Conservation (phyloP, 2,113 vertebrate species). For the Sebastes schlegelii region DNA sequence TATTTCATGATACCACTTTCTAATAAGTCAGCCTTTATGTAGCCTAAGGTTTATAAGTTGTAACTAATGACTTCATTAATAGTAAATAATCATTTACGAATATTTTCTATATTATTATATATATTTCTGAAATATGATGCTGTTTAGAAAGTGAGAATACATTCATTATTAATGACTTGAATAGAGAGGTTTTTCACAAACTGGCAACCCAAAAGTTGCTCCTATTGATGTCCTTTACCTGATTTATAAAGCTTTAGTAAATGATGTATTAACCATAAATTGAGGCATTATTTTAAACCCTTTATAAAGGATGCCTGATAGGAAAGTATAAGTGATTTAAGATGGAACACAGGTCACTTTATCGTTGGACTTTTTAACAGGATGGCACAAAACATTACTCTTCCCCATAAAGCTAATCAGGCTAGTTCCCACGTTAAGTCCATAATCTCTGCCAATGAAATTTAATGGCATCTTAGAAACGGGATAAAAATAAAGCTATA, state of each 20-base stretch:
- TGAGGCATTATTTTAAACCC: not conserved
- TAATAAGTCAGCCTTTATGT: not conserved
- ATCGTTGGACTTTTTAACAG: conserved; percentile 7
- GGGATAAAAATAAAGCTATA: conserved; percentile 41
- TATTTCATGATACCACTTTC: not conserved
- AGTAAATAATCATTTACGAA: not conserved
- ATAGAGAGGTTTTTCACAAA: not conserved
- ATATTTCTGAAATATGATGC: not conserved
- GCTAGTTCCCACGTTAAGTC: not conserved
- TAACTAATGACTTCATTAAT: not conserved
- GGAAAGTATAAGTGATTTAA: not conserved
- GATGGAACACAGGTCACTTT: conserved; percentile 13
- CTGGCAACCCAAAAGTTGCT: not conserved
- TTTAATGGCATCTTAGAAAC: conserved; percentile 31
- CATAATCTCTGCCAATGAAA: conserved; percentile 36
- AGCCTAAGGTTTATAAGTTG: not conserved
- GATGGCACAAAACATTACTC: not conserved
- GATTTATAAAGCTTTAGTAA: not conserved
- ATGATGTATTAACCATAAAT: not conserved
- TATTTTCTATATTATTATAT: not conserved
- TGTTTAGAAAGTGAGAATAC: not conserved
- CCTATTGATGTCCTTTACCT: not conserved
- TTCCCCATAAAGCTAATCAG: not conserved
- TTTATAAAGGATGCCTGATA: not conserved
- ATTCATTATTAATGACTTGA: not conserved